A percentile compares a stretch with the other conserved stretches of the same genome.
Evolutionary conservation across 92 coral and sea anemone genomes (phyloP).

Genomic region (Pocillopora grandis): DNA sequence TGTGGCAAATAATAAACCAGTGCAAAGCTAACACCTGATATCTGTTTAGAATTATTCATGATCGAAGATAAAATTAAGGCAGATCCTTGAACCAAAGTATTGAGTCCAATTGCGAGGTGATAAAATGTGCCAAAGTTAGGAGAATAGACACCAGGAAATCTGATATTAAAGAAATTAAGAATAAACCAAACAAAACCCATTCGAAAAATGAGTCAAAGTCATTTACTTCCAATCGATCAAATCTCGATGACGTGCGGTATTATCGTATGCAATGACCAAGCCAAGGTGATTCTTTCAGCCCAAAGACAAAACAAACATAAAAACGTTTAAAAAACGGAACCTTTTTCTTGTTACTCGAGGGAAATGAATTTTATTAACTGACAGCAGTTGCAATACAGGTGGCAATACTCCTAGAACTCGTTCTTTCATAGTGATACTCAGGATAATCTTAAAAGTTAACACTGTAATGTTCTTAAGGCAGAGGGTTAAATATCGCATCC

Average conservation of each 20-base stretch:
- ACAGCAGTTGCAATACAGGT: too few relatives aligned
- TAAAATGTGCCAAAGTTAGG: not conserved
- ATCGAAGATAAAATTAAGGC: not conserved
- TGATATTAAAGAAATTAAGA: not conserved
- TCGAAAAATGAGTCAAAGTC: not conserved
- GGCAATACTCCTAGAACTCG: too few relatives aligned
- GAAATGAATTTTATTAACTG: too few relatives aligned
- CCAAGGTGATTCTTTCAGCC: not conserved
- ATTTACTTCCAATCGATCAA: not conserved
- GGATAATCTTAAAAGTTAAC: too few relatives aligned
- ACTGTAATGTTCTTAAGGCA: too few relatives aligned
- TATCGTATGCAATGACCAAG: too few relatives aligned
- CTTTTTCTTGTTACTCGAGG: too few relatives aligned
- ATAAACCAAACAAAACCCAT: not conserved
- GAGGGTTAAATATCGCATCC: too few relatives aligned
- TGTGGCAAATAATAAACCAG: not conserved
- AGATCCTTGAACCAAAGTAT: not conserved
- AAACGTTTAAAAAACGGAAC: not conserved
- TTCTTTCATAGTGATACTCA: too few relatives aligned
- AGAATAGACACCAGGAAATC: not conserved
- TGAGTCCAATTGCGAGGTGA: not conserved
- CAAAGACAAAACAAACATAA: not conserved
- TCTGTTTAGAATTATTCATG: conserved; percentile 6
- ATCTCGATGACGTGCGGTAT: too few relatives aligned
- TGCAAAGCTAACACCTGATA: not conserved